Percentiles rank a stretch among this genome's conserved stretches.
phyloP scores from a whole-genome alignment of 2,888 invertebrate genomes.

The Philhelius pedissequus region DNA sequence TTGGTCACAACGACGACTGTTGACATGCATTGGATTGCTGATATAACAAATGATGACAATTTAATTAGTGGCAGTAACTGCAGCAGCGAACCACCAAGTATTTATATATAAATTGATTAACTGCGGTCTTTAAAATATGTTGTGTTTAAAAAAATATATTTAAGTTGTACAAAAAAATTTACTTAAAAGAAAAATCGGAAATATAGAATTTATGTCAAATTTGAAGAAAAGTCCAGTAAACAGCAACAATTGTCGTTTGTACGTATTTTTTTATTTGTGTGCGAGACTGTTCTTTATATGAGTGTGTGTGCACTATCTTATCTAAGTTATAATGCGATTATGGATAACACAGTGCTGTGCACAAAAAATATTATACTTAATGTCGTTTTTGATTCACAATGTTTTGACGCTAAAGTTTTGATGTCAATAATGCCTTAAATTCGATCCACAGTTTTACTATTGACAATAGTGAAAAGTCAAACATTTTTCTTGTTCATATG shows the following conservation, averaged over 20 bases:
- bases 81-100: constrained; percentile 60
- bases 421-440: too few species aligned
- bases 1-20: constrained; percentile 16
- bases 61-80: constrained; percentile 63
- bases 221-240: background rate
- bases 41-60: constrained; percentile 61
- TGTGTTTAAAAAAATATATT: background rate
- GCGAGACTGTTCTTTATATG: background rate
- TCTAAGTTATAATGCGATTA: constrained; percentile 11
- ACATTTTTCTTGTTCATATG: too few species aligned
- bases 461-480: too few species aligned
- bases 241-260: constrained; percentile 53
- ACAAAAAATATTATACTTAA: background rate
- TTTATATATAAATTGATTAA: constrained; percentile 56
- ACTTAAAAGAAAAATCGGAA: background rate
- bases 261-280: background rate
- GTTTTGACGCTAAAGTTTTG: too few species aligned
- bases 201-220: background rate
- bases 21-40: constrained; percentile 65
- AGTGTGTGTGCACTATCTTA: background rate
- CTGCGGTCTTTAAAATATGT: background rate
- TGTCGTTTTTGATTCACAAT: background rate
- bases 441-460: too few species aligned
- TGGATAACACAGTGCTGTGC: background rate
- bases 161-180: background rate